Conservation (phyloP, 1,140 invertebrate species). For the Pseudachorutes palmiensis region DNA sequence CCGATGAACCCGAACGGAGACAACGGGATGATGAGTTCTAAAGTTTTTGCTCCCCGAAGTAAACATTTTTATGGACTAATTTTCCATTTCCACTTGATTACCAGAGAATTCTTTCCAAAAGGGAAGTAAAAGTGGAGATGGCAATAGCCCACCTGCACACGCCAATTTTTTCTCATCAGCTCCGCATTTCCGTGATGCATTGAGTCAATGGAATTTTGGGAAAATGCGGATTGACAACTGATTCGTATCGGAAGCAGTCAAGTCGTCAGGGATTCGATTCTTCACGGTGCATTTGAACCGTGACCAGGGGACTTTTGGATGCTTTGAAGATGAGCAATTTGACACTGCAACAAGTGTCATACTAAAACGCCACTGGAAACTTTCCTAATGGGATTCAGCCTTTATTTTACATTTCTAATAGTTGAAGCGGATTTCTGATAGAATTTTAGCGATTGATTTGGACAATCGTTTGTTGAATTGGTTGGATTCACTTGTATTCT, state of each 20-base stretch:
- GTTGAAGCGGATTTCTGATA: too few species aligned
- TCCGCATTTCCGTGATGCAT: background rate
- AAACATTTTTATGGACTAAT: background rate
- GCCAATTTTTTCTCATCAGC: background rate
- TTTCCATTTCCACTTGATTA: slow-evolving; percentile 2
- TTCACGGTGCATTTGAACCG: too few species aligned
- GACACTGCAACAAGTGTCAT: too few species aligned
- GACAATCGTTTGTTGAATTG: too few species aligned
- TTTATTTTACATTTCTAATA: too few species aligned
- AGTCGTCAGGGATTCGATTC: too few species aligned
- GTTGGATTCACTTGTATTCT: too few species aligned
- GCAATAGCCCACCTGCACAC: background rate
- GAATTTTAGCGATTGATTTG: too few species aligned
- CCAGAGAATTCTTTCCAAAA: background rate
- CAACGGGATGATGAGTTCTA: background rate
- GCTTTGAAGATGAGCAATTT: too few species aligned
- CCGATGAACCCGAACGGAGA: background rate
- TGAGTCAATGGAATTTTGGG: background rate
- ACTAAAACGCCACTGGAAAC: too few species aligned
- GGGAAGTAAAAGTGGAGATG: background rate
- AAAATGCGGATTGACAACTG: slow-evolving; percentile 1
- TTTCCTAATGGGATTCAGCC: too few species aligned
- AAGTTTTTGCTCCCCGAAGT: background rate
- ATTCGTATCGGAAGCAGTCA: background rate
- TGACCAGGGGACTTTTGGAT: too few species aligned